Evolutionary conservation across 2,113 vertebrate species (phyloP).

Genomic region (Leptobrachium ailaonicum): DNA sequence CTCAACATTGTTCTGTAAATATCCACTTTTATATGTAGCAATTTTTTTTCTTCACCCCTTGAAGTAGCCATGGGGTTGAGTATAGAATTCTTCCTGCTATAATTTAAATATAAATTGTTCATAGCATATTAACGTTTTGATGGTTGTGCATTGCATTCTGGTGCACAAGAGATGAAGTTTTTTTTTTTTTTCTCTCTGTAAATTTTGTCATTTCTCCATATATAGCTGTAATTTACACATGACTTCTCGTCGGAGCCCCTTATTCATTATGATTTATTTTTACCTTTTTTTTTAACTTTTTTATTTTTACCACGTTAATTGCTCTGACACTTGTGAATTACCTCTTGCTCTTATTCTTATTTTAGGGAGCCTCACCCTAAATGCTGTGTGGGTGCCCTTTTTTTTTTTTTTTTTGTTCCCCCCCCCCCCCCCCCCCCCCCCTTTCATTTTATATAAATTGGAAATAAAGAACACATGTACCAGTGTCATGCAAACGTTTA

Average conservation of each 20-base stretch:
- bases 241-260: slow-evolving; percentile 68
- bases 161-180: slow-evolving; percentile 12
- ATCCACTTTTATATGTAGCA: slow-evolving; percentile 41
- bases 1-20: slow-evolving; percentile 65
- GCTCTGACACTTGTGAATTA: slow-evolving; percentile 68
- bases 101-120: background rate
- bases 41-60: slow-evolving; percentile 3
- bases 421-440: too few species aligned
- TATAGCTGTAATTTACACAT: slow-evolving; percentile 37
- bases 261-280: slow-evolving; percentile 59
- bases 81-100: background rate
- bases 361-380: slow-evolving; percentile 87
- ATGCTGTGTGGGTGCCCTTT: slow-evolving; percentile 73
- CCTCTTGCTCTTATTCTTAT: slow-evolving; percentile 74
- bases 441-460: slow-evolving; percentile 68
- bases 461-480: slow-evolving; percentile 65
- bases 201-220: slow-evolving; percentile 55
- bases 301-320: slow-evolving; percentile 64
- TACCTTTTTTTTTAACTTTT: slow-evolving; percentile 48
- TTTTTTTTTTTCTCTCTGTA: slow-evolving; percentile 24
- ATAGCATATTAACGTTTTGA: slow-evolving; percentile 37
- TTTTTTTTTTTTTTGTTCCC: too few species aligned
- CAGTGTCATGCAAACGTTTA: slow-evolving; percentile 60
- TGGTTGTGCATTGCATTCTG: slow-evolving; percentile 35
- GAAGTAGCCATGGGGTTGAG: background rate